Conservation (phyloP, 2,888 invertebrate species). For the Lepas anatifera region DNA sequence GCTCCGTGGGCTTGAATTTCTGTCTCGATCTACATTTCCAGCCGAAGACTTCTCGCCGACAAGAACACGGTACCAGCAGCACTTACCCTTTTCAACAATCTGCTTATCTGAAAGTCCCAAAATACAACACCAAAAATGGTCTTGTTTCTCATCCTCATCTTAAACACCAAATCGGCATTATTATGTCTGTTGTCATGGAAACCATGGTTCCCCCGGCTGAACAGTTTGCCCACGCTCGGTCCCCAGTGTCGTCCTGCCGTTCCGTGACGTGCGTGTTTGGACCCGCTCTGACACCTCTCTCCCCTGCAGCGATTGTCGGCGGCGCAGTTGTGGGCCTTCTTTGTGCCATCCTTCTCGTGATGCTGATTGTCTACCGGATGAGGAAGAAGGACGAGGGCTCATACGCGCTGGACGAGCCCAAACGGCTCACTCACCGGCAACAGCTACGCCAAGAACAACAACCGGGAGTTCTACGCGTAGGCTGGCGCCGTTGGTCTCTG, state of each 20-base stretch:
- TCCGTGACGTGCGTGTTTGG: no score
- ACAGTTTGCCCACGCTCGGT: no score
- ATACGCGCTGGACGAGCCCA: constrained; percentile 89
- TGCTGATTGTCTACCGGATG: constrained; percentile 99
- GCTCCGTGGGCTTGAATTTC: no score
- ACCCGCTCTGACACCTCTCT: background rate
- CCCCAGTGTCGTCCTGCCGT: no score
- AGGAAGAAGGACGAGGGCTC: constrained; percentile 99
- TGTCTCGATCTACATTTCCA: no score
- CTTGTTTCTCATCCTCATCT: no score
- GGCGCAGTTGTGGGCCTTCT: constrained; percentile 95
- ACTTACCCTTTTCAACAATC: no score
- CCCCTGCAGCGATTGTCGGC: constrained; percentile 85
- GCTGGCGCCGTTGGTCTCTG: constrained; percentile 5
- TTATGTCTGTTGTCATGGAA: background rate
- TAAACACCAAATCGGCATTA: background rate
- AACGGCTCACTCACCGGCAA: constrained; percentile 82
- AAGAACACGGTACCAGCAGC: no score
- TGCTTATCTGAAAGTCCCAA: no score
- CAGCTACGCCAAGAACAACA: constrained; percentile 58
- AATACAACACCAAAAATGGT: no score
- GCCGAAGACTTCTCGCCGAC: no score
- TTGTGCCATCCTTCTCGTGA: constrained; percentile 95
- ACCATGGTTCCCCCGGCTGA: background rate
- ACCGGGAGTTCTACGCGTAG: constrained; percentile 25